These are phyloP conservation scores for Lepisosteus oculatus DNA, from an alignment of 2,113 vertebrate species.

Conservation along the genomic window DNA sequence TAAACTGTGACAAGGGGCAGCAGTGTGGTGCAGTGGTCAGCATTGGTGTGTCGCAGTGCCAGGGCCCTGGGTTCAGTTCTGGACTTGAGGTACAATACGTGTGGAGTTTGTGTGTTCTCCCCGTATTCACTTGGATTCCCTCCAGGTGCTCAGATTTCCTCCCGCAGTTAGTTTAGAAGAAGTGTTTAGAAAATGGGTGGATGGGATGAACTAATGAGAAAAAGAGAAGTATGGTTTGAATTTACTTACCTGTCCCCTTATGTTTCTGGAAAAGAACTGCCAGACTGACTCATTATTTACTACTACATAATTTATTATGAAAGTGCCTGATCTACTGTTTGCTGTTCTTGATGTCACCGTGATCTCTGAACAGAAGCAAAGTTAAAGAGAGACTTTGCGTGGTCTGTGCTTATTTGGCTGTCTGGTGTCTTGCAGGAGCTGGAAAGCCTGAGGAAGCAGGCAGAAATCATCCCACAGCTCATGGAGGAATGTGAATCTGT, in stretches of 20 bases:
- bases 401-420: neutral
- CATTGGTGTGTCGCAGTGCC: no score
- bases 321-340: constrained; percentile 1
- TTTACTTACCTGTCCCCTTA: constrained; percentile 40
- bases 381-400: no score
- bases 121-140: no score
- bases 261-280: constrained; percentile 31
- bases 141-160: no score
- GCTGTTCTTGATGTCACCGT: no score
- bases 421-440: constrained; percentile 70
- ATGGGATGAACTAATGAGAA: neutral
- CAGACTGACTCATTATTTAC: constrained; percentile 25
- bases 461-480: constrained; percentile 90
- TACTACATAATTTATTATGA: neutral
- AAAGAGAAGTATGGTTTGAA: constrained; percentile 34
- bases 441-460: constrained; percentile 89
- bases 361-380: no score
- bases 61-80: no score
- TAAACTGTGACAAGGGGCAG: constrained; percentile 21
- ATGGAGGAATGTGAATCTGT: constrained; percentile 88
- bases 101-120: no score
- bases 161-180: no score
- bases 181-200: no score
- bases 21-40: no score
- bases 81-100: no score